Base-by-base conservation (phyloP, 2,888 invertebrate species). In the Arge pagana region DNA sequence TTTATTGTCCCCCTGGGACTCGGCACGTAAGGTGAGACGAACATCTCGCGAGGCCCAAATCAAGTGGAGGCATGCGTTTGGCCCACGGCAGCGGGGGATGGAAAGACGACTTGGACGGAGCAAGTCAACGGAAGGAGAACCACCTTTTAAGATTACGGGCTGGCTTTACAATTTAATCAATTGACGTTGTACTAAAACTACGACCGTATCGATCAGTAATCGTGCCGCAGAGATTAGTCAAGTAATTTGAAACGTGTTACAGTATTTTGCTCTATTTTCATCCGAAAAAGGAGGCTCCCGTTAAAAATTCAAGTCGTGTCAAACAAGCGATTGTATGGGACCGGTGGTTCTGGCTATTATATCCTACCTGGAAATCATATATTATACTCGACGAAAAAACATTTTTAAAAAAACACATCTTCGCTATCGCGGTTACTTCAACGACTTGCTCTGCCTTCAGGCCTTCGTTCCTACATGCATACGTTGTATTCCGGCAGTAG, bases 111-210 rank as follows among this genome's bases (percentile, higher is more conserved):
- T n/a, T n/a, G n/a, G n/a, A 24, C 15, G 16, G 30, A 30, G 18
- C 15, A 26, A 16, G n/a, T 26, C 40, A 7, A 3, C 10, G 28
- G 19, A 24, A 28, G 30, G 11, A n/a, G 21, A 42, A 18, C 18
- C 24, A 30, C 33, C 45, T 31, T 45, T 45, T 45, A 33, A 45
- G 33, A 45, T 45, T 45, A 45, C 33, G 35, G 45, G 33, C 45
- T 45, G 45, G 33, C 35, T 33, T 24, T 30, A 45, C 33, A 33
- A 13, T 45, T 45, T 45, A 45, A 45, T 45, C 45, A 45, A 45
- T 45, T 35, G 45, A 45, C 35, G 33, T 21, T 15, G 13, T n/a
- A n/a, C n/a, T n/a, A n/a, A n/a, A 15, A 15, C 37, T 45, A 35
- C 45, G 21, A 33, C 45, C n/a, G n/a, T n/a, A n/a, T n/a, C 33